Evolutionary conservation across 1,140 invertebrate species (phyloP), one percentile per base, ranked within the genome.

Genomic region (Heliconius eleuchia): DNA sequence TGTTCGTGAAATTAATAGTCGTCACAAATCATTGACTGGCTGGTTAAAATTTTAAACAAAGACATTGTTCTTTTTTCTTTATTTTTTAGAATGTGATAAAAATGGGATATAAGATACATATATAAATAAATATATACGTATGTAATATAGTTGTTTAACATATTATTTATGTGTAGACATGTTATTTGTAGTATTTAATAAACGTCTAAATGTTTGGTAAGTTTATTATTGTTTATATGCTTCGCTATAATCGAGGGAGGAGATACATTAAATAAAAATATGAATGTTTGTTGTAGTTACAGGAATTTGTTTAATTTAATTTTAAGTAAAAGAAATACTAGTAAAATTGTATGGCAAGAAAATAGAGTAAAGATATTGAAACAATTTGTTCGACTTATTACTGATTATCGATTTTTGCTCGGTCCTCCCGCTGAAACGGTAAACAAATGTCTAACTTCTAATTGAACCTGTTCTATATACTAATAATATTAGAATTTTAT

Each of bases 341-440:
- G 34, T 27, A 27, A 34, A 11, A 6, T 66, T n/a, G 42, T 66
- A 37, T 76, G 74, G 74, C 70, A 60, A 75, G 55, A 60, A 39
- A 30, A 19, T 5, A 6, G 37, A 7, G 3, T 75, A 23, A 50
- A 60, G 1, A 60, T 37, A 13, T 52, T 75, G n/a, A 13, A 66
- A 27, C 50, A 39, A 30, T 66, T 46, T 4, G 23, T 55, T 0
- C 50, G 34, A 74, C 30, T 19, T n/a, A 74, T n/a, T 30, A 27
- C 57, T 11, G 27, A 98, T 99, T 95, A 95, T 99, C 57, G 96
- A 70, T 70, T 55, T 23, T 55, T 81, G 55, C 71, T 75, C 4
- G 80, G 76, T 55, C 76, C 76, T 52, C 23, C 72, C 34, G 75
- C 76, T 34, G 77, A 82, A 46, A 39, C 74, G 46, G 79, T 82